Evolutionary conservation across 2,888 invertebrate genomes (phyloP), one percentile per base, ranked within the genome.

Genomic region (Torymus aiolomorphi): DNA sequence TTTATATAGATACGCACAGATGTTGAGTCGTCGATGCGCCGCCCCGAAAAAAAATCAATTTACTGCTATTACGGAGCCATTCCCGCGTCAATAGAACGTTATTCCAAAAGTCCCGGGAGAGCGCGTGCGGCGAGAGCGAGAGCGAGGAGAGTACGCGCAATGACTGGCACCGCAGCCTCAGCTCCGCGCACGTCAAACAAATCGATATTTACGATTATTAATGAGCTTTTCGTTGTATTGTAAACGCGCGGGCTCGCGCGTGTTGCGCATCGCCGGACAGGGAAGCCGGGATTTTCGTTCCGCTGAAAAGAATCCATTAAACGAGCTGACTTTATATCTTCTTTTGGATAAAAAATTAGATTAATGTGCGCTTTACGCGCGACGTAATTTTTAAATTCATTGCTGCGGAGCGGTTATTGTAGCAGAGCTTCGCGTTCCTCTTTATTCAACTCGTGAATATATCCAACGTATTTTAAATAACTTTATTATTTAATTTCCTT

Each of bases 161-260:
- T 82, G 83, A 83, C 82, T 83, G 69, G 83, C 82, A 80, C 76
- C 73, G 82, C 78, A 77, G 42, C 80, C 65, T 81, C 83, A 82
- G 82, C 76, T 76, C 42, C 42, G 42, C 8, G 81, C 80, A 82
- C 83, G 83, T 85, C 85, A 85, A 84, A 84, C 83, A 82, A 83
- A 85, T 85, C 85, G 85, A 85, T 85, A 84, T 83, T 84, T 82
- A 84, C 80, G 82, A 85, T 85, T 84, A 85, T 85, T 85, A 83
- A 86, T 84, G 83, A 84, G 65, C 65, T 66, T 56, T 70, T 69
- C 52, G 14, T n/a, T 79, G 42, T 65, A 74, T 75, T 79, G 70
- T 75, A 57, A 42, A 24, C 31, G 67, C 49, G 13, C 12, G 62
- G 13, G 14, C 18, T 16, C 12, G n/a, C 51, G 18, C 31, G 65